phyloP scores from a whole-genome alignment of 2,888 invertebrate species.

The Drosophila ezoana region DNA sequence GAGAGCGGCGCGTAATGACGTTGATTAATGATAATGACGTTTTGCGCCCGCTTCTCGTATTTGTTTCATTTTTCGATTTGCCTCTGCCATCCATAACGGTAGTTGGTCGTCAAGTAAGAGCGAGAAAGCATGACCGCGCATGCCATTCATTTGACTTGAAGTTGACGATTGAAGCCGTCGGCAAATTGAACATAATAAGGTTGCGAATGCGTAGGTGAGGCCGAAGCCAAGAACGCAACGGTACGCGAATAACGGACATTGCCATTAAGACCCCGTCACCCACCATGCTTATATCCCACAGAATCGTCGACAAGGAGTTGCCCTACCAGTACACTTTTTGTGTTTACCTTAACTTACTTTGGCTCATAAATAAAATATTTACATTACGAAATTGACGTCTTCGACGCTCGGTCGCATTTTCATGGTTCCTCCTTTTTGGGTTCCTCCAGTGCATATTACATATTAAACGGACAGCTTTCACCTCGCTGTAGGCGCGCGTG shows the following conservation, averaged over 20 bases:
- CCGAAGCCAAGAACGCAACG: slow-evolving; percentile 28
- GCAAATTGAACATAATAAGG: slow-evolving; percentile 45
- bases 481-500: slow-evolving; percentile 8
- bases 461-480: slow-evolving; percentile 38
- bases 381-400: slow-evolving; percentile 83
- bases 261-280: slow-evolving; percentile 30
- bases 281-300: slow-evolving; percentile 14
- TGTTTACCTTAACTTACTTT: slow-evolving; percentile 80
- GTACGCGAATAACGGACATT: slow-evolving; percentile 41
- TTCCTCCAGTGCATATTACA: slow-evolving; percentile 44
- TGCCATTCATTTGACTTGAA: slow-evolving; percentile 40
- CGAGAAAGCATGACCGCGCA: slow-evolving; percentile 70
- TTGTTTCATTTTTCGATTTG: slow-evolving; percentile 33
- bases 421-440: slow-evolving; percentile 54
- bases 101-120: slow-evolving; percentile 60
- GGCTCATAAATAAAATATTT: slow-evolving; percentile 83
- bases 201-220: slow-evolving; percentile 44
- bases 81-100: slow-evolving; percentile 47
- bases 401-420: slow-evolving; percentile 75
- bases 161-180: slow-evolving; percentile 59
- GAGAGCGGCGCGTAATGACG: slow-evolving; percentile 16
- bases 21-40: slow-evolving; percentile 52
- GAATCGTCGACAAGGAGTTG: slow-evolving; percentile 13
- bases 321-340: slow-evolving; percentile 37
- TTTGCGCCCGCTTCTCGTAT: slow-evolving; percentile 33